These are phyloP conservation scores for Tipula confusa DNA, from an alignment of 2,888 invertebrate genomes.

Conservation along the genomic window DNA sequence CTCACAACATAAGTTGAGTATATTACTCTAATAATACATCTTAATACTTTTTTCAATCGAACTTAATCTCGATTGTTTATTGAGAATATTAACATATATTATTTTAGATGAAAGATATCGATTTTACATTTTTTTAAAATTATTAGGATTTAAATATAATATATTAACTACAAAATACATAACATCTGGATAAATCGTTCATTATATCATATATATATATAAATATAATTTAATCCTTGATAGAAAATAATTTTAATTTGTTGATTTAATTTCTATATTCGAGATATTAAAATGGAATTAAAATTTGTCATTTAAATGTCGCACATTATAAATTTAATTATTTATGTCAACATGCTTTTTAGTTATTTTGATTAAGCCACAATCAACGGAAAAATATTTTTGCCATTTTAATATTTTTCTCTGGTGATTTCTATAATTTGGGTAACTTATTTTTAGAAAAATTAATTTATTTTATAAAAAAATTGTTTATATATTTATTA, in stretches of 20 bases:
- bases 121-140: neutral
- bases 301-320: neutral
- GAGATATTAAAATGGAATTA: neutral
- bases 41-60: neutral
- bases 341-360: neutral
- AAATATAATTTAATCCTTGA: neutral
- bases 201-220: neutral
- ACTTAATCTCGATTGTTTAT: neutral
- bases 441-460: too few relatives aligned
- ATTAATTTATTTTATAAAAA: too few relatives aligned
- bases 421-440: too few relatives aligned
- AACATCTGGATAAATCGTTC: neutral
- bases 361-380: neutral
- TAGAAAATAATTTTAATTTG: neutral
- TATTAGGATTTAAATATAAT: neutral
- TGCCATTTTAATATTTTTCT: too few relatives aligned
- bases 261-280: neutral
- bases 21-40: neutral
- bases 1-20: neutral
- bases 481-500: too few relatives aligned
- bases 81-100: neutral
- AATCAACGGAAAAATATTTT: too few relatives aligned
- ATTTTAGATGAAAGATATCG: neutral
- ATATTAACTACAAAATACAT: neutral
- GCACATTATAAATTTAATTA: neutral